Evolutionary conservation across 2,888 invertebrate species (phyloP).

Genomic region (Sminthurinus aureus): DNA sequence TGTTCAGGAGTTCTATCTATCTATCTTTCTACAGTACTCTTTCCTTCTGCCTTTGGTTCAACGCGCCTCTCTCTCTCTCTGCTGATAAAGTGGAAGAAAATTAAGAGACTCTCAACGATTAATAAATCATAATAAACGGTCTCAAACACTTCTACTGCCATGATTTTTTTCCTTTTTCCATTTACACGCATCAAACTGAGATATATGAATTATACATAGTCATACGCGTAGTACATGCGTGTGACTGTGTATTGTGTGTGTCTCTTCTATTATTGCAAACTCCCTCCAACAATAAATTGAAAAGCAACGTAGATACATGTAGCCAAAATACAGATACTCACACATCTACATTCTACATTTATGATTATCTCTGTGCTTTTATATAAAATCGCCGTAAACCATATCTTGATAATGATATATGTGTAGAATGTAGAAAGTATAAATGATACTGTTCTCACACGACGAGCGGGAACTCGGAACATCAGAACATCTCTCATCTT

Average conservation of each 20-base stretch:
- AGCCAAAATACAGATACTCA: too few relatives aligned
- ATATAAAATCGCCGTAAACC: too few relatives aligned
- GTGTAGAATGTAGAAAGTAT: neutral
- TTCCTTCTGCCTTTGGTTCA: neutral
- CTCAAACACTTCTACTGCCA: slow-evolving; percentile 26
- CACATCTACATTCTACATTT: too few relatives aligned
- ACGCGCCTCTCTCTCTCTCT: neutral
- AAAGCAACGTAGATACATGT: too few relatives aligned
- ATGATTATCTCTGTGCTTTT: too few relatives aligned
- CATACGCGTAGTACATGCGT: too few relatives aligned
- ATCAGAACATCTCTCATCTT: slow-evolving; percentile 8
- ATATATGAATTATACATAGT: too few relatives aligned
- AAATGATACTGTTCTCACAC: neutral
- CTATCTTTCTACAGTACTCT: neutral
- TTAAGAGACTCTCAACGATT: slow-evolving; percentile 57
- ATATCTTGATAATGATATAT: too few relatives aligned
- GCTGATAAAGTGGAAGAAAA: slow-evolving; percentile 58
- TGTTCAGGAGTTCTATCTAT: neutral
- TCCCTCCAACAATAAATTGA: too few relatives aligned
- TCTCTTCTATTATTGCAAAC: neutral
- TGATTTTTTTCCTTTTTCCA: slow-evolving; percentile 16
- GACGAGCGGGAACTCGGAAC: neutral
- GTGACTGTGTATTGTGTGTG: neutral
- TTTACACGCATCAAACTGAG: neutral
- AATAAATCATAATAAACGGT: slow-evolving; percentile 59